phyloP scores from a whole-genome alignment of 2,888 invertebrate species.

The Periphyllus acericola region DNA sequence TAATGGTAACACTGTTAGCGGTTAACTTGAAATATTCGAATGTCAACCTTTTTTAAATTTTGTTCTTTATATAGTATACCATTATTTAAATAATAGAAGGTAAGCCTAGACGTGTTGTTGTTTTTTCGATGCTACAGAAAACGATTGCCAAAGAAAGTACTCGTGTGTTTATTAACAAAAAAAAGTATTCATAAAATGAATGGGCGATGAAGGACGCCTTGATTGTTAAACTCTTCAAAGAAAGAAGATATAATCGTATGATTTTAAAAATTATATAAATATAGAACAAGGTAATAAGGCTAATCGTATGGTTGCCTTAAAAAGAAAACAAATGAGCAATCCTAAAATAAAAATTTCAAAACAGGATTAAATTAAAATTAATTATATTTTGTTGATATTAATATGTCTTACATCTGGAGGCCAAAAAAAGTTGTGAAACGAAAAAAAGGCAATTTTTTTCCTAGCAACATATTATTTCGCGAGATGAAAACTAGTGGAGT shows the following conservation, averaged over 20 bases:
- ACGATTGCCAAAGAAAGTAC: not conserved
- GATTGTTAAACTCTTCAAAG: not conserved
- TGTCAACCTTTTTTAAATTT: not conserved
- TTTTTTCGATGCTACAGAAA: not conserved
- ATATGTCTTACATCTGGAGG: no score
- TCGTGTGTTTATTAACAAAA: not conserved
- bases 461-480: no score
- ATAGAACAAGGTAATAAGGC: slow-evolving; percentile 44
- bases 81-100: not conserved
- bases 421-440: no score
- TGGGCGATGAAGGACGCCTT: slow-evolving; percentile 13
- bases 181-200: not conserved
- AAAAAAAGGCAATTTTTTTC: no score
- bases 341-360: not conserved
- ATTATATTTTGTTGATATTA: no score
- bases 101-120: no score
- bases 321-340: not conserved
- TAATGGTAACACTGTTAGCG: no score
- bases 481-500: no score
- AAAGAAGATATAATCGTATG: slow-evolving; percentile 9
- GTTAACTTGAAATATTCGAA: not conserved
- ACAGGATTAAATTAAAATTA: no score
- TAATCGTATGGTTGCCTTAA: not conserved
- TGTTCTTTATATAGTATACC: not conserved
- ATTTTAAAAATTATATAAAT: slow-evolving; percentile 27